Percentiles rank a stretch among this genome's conserved stretches.
phyloP scores from a whole-genome alignment of 2,113 vertebrate genomes.

The Salvator merianae region DNA sequence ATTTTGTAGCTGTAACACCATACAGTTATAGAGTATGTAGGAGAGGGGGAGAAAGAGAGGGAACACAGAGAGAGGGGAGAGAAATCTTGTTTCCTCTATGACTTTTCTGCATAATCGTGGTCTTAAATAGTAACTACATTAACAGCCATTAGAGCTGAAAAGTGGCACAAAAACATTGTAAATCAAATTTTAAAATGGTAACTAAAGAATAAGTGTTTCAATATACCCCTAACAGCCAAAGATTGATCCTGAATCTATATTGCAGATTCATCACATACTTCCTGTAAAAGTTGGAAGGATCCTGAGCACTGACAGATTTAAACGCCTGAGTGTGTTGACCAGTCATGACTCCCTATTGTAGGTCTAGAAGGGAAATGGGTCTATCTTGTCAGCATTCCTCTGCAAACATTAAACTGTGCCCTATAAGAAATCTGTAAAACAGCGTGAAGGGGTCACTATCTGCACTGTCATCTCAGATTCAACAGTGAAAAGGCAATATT shows the following conservation, averaged over 20 bases:
- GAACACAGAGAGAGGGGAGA: too few species aligned
- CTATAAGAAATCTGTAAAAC: too few species aligned
- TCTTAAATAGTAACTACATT: background rate
- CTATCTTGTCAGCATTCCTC: too few species aligned
- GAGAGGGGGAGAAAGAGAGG: background rate
- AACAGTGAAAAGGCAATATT: too few species aligned
- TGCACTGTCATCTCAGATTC: too few species aligned
- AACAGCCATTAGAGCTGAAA: background rate
- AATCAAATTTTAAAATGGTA: background rate
- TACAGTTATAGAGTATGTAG: background rate
- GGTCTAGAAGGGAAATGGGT: too few species aligned
- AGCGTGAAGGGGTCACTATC: too few species aligned
- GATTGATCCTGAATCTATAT: background rate
- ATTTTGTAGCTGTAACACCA: background rate
- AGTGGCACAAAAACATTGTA: background rate
- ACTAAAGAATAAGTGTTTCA: background rate
- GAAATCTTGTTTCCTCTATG: too few species aligned
- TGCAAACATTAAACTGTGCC: too few species aligned
- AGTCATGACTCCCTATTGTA: too few species aligned
- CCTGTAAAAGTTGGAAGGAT: background rate
- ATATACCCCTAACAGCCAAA: background rate
- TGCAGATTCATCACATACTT: background rate
- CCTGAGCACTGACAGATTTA: background rate
- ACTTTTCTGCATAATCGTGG: background rate
- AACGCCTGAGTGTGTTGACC: too few species aligned